Base-by-base conservation (phyloP, 2,797 vertebrate species). In the Aulostomus chinensis region DNA sequence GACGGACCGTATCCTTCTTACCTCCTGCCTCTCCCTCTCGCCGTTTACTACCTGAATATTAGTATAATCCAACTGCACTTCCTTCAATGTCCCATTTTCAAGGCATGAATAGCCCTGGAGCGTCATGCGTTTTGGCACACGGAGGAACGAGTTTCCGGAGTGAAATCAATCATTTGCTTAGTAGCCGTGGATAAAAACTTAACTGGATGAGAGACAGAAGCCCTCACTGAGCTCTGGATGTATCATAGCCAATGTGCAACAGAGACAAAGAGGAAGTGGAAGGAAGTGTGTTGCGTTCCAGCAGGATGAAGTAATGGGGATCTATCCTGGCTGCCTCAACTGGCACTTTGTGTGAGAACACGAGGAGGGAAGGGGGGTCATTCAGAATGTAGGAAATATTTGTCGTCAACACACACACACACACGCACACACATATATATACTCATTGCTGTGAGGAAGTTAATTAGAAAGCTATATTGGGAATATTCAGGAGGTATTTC, bases 1-100 rank as follows among this genome's bases (percentile, higher is more conserved):
- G 86, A 97, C 93, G 80, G 96, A 98, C 91, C 96, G 94, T 97
- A 98, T 98, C 96, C 96, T 98, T 98, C 92, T 75, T 72, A 48
- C 32, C 18, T 68, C 80, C 58, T 17, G 4, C 42, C 13, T 1
- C 48, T 40, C 29, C 33, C 14, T 53, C 22, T 2, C 36, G 26
- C 22, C 33, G 39, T 35, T 30, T 15, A 15, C 47, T 10, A 46
- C 16, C 32, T 40, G 9, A 57, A 43, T 14, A 16, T 42, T 6
- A 2, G 1, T 24, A 16, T 42, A 57, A 18, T 3, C 30, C 30
- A 10, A 14, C 9, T 35, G 50, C 1, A 7, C n/a, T 32, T 13
- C 24, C n/a, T 9, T 6, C 2, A 5, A 25, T 25, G 24, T 25
- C 8, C 10, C n/a, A 6, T 16, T 16, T 31, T 46, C 9, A 18